Conservation (phyloP, 23 tunicate species). For the Trididemnum nubilum region DNA sequence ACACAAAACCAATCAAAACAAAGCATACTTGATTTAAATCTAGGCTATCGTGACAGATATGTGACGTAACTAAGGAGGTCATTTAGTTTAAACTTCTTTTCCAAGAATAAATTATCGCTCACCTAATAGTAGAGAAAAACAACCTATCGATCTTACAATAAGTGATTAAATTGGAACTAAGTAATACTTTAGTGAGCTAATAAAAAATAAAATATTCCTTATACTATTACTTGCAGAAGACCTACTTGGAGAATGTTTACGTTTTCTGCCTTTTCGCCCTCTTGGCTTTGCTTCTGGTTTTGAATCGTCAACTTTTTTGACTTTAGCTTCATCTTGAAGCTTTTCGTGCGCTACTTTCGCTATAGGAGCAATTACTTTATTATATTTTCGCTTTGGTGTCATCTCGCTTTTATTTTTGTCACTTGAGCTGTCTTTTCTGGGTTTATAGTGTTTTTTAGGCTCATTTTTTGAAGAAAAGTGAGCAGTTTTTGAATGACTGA, state of each 20-base stretch:
- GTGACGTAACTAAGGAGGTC: too few relatives aligned
- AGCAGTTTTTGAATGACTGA: neutral
- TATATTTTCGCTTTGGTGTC: neutral
- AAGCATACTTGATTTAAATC: too few relatives aligned
- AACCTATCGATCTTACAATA: too few relatives aligned
- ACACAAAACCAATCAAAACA: too few relatives aligned
- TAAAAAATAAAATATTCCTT: too few relatives aligned
- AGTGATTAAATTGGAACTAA: too few relatives aligned
- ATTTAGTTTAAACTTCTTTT: too few relatives aligned
- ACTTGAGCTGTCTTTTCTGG: neutral
- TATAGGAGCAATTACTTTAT: neutral
- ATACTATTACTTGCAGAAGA: too few relatives aligned
- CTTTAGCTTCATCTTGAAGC: neutral
- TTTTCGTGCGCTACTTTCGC: neutral
- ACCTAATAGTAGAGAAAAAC: too few relatives aligned
- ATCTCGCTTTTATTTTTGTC: neutral
- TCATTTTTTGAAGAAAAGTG: neutral
- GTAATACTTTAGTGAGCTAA: too few relatives aligned
- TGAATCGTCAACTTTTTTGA: neutral
- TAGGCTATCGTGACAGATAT: too few relatives aligned
- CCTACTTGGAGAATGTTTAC: constrained; percentile 23
- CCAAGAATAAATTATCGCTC: too few relatives aligned
- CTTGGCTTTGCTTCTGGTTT: constrained; percentile 26
- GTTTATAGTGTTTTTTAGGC: neutral
- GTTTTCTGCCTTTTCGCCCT: constrained; percentile 37